phyloP scores from a whole-genome alignment of 37 sponge, comb jelly and placozoan species.

The Corticium candelabrum region DNA sequence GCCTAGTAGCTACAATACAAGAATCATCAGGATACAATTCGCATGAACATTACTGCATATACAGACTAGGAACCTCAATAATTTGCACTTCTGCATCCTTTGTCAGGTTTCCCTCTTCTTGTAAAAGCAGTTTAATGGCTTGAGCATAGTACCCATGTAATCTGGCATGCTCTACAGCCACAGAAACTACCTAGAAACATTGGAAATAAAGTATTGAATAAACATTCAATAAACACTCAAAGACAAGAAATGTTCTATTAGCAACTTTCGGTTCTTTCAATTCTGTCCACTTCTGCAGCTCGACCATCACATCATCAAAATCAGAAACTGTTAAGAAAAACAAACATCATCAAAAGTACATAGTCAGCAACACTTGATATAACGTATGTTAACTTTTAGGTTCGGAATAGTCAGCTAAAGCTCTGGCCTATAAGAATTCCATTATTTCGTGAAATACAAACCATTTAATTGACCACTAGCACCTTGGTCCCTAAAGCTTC shows the following conservation, averaged over 20 bases:
- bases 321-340: background rate
- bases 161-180: background rate
- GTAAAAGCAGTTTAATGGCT: background rate
- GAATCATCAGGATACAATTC: constrained; percentile 3
- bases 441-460: too few relatives aligned
- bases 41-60: too few relatives aligned
- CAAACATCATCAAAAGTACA: background rate
- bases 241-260: too few relatives aligned
- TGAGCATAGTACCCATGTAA: background rate
- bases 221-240: background rate
- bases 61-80: background rate
- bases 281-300: background rate
- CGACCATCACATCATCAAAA: background rate
- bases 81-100: background rate
- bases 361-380: too few relatives aligned
- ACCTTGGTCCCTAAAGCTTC: constrained; percentile 33
- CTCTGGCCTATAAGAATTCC: too few relatives aligned
- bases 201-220: background rate
- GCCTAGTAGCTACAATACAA: constrained; percentile 26
- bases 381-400: too few relatives aligned
- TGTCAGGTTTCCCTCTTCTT: background rate
- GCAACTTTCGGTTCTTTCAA: background rate
- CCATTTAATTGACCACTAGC: too few relatives aligned
- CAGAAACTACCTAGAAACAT: background rate
- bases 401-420: background rate